Percentiles rank a stretch among this genome's conserved stretches.
phyloP scores from a whole-genome alignment of 2,797 vertebrate genomes.

The Falco cherrug region DNA sequence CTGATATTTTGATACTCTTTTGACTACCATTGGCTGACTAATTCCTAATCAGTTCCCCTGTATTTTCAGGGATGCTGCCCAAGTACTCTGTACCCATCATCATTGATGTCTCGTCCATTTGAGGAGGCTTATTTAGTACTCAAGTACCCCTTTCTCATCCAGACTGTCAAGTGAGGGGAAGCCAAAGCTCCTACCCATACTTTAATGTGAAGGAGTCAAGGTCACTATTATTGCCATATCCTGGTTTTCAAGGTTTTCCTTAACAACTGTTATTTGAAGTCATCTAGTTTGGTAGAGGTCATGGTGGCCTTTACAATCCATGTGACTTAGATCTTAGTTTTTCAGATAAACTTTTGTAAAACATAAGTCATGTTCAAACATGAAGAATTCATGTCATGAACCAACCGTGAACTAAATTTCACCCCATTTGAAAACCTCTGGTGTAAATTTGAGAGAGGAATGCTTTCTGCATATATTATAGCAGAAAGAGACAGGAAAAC shows the following conservation, averaged over 20 bases:
- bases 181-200: neutral
- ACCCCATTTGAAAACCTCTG: neutral
- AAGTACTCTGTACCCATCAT: neutral
- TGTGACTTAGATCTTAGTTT: neutral
- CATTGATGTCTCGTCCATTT: neutral
- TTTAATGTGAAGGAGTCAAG: neutral
- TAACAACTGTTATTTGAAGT: neutral
- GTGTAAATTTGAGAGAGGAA: neutral
- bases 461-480: neutral
- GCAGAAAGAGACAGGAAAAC: neutral
- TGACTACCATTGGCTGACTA: neutral
- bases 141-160: neutral
- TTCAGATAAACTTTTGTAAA: neutral
- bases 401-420: neutral
- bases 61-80: neutral
- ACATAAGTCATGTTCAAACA: neutral
- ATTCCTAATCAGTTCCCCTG: neutral
- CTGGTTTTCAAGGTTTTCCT: neutral
- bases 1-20: neutral
- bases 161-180: neutral
- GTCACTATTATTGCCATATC: neutral
- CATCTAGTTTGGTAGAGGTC: neutral
- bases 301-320: neutral
- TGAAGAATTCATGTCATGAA: neutral
- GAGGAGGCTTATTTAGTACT: neutral